phyloP scores from a whole-genome alignment of 2,797 vertebrate species.

The Otus scops region DNA sequence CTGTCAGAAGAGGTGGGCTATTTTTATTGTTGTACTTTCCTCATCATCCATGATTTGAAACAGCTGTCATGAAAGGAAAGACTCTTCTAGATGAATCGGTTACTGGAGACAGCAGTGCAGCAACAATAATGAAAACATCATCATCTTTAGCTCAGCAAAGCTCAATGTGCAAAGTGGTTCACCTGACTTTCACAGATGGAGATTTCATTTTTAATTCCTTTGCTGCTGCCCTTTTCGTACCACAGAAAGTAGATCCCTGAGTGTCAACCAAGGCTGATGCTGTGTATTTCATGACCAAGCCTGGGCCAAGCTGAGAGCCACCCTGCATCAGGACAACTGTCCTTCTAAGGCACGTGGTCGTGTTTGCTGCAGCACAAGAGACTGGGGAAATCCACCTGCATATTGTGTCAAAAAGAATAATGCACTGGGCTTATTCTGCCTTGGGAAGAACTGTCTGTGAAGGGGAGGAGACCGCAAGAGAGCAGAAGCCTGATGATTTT shows the following conservation, averaged over 20 bases:
- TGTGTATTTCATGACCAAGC: neutral
- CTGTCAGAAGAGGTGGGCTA: neutral
- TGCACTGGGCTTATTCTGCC: too few species aligned
- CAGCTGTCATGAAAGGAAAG: neutral
- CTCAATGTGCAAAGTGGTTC: accelerated
- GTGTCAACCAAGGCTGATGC: neutral
- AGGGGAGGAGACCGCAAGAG: neutral
- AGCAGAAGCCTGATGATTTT: neutral
- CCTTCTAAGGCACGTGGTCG: accelerated
- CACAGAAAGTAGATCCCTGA: neutral
- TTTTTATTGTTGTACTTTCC: neutral
- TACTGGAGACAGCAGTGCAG: neutral
- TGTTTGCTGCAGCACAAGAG: neutral
- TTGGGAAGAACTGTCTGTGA: neutral
- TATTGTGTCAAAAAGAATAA: neutral
- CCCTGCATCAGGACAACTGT: neutral
- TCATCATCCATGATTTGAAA: neutral
- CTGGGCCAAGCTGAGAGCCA: neutral
- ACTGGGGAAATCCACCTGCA: neutral
- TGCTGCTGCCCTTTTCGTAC: too few species aligned
- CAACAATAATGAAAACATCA: neutral
- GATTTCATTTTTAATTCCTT: neutral
- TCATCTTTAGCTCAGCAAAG: neutral
- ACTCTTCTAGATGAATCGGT: neutral
- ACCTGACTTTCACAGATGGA: too few species aligned